Percentiles rank a stretch among this genome's conserved stretches.
These are phyloP conservation scores for Gadopsis marmoratus DNA, from an alignment of 2,797 vertebrate species.

Conservation along the genomic window DNA sequence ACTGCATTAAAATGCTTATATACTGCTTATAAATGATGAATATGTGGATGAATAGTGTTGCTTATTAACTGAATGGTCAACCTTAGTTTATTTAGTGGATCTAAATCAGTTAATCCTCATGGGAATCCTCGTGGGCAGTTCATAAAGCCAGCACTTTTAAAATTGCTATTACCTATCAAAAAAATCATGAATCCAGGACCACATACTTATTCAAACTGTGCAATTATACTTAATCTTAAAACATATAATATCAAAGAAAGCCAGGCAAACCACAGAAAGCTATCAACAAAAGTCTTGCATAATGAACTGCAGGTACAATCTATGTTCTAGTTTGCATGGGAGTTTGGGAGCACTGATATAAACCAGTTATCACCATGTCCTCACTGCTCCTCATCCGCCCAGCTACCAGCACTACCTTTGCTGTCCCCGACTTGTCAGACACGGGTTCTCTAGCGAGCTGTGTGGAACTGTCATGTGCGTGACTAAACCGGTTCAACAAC, in stretches of 20 bases:
- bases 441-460: slow-evolving; percentile 69
- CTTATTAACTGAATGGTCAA: background rate
- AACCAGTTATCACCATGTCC: slow-evolving; percentile 41
- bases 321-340: slow-evolving; percentile 14
- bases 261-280: background rate
- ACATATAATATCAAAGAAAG: background rate
- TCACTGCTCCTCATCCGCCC: slow-evolving; percentile 48
- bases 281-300: background rate
- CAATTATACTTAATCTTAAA: background rate
- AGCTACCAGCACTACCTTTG: slow-evolving; percentile 47
- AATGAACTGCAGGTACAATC: slow-evolving; percentile 51
- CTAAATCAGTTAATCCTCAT: background rate
- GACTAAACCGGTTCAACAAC: slow-evolving; percentile 75
- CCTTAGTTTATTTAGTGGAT: background rate
- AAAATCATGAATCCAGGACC: background rate
- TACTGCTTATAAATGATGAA: background rate
- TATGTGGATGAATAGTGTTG: background rate
- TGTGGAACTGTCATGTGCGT: slow-evolving; percentile 77
- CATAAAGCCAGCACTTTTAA: background rate
- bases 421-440: slow-evolving; percentile 72
- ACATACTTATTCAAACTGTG: background rate
- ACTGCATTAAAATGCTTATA: background rate
- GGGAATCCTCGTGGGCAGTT: background rate
- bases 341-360: slow-evolving; percentile 48
- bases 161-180: background rate